phyloP scores from a whole-genome alignment of 2,888 invertebrate species.

The Cephus nigrinus region DNA sequence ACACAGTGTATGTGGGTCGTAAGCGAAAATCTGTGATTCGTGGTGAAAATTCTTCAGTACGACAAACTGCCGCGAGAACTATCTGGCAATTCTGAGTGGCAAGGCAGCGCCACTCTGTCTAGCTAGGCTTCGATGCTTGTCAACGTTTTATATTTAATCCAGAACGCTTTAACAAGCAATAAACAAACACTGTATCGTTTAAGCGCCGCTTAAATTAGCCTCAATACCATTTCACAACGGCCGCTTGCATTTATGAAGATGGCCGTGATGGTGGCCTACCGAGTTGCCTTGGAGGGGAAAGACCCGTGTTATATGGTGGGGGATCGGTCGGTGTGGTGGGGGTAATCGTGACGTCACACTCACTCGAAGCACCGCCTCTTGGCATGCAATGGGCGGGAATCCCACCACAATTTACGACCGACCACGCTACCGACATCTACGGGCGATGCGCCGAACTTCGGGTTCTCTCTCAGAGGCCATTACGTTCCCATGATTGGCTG shows the following conservation, averaged over 20 bases:
- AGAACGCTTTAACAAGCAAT: constrained; percentile 64
- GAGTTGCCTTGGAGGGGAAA: constrained; percentile 41
- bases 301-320: constrained; percentile 14
- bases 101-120: constrained; percentile 63
- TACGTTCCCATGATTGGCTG: constrained; percentile 72
- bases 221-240: constrained; percentile 62
- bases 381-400: constrained; percentile 72
- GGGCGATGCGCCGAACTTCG: constrained; percentile 64
- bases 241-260: constrained; percentile 61
- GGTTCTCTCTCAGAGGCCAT: constrained; percentile 69
- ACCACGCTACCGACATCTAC: constrained; percentile 68
- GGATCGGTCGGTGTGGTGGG: constrained; percentile 31
- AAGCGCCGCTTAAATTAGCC: constrained; percentile 64
- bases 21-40: neutral
- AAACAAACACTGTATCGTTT: constrained; percentile 65
- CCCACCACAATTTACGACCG: constrained; percentile 60
- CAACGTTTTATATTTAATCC: constrained; percentile 66
- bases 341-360: constrained; percentile 63
- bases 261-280: constrained; percentile 50
- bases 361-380: constrained; percentile 69
- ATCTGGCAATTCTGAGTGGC: neutral
- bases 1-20: neutral
- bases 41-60: neutral
- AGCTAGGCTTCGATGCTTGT: constrained; percentile 57
- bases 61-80: neutral